Percentiles rank a stretch among this genome's conserved stretches.
phyloP scores from a whole-genome alignment of 2,797 vertebrate genomes.

The Stomatorhinus walkeri region DNA sequence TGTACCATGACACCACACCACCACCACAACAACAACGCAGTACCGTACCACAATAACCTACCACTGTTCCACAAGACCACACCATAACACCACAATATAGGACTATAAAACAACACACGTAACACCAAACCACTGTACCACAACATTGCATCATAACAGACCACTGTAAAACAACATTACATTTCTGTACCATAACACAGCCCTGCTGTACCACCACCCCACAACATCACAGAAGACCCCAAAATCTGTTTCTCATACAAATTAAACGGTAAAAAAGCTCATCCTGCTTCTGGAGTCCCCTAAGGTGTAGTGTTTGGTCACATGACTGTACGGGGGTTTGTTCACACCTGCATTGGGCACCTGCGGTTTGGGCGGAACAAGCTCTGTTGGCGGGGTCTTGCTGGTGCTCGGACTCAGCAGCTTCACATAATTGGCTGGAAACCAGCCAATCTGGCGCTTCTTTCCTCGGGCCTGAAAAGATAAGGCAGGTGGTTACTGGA shows the following conservation, averaged over 20 bases:
- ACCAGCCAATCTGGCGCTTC: conserved; percentile 97
- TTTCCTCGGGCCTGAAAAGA: conserved; percentile 82
- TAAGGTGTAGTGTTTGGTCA: not conserved
- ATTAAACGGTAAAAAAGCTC: not conserved
- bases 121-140: not conserved
- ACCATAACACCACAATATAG: not conserved
- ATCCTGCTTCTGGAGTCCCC: not conserved
- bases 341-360: conserved; percentile 66
- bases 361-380: conserved; percentile 69
- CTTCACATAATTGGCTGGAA: conserved; percentile 97
- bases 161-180: not conserved
- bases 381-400: conserved; percentile 91
- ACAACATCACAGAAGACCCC: not conserved
- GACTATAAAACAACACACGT: not conserved
- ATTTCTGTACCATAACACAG: too few relatives aligned
- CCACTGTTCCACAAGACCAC: not conserved
- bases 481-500: not conserved
- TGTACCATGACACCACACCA: not conserved
- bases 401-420: conserved; percentile 91
- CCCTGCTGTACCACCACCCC: too few relatives aligned
- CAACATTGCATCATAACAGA: not conserved
- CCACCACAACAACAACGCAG: not conserved
- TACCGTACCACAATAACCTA: not conserved
- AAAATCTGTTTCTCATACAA: not conserved
- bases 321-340: not conserved